These are phyloP conservation scores for Hirtodrosophila duncani DNA, from an alignment of 2,888 invertebrate species.

Conservation along the genomic window DNA sequence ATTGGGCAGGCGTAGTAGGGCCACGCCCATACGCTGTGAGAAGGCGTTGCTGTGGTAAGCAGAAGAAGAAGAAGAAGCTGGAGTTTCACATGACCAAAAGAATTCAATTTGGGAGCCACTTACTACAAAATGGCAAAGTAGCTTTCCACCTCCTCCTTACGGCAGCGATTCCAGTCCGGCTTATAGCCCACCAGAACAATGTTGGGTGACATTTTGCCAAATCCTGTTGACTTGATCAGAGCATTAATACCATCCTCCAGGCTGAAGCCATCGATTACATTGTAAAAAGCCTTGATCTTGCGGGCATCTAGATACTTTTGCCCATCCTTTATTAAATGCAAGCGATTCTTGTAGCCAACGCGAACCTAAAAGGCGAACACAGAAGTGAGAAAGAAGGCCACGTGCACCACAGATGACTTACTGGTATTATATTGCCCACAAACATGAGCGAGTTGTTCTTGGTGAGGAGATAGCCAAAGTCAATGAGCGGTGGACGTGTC, in stretches of 20 bases:
- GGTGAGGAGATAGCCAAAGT: slow-evolving; percentile 94
- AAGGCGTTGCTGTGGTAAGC: slow-evolving; percentile 87
- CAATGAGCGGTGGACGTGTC: slow-evolving; percentile 91
- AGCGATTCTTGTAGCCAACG: slow-evolving; percentile 83
- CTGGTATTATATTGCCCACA: slow-evolving; percentile 91
- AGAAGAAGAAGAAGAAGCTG: too few relatives aligned
- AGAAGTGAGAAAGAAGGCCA: neutral
- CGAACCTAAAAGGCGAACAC: slow-evolving; percentile 79
- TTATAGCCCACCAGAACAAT: slow-evolving; percentile 97
- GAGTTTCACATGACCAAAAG: neutral
- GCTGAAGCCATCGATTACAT: slow-evolving; percentile 85
- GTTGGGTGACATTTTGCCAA: slow-evolving; percentile 95
- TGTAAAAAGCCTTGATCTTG: slow-evolving; percentile 93
- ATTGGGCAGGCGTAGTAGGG: slow-evolving; percentile 89
- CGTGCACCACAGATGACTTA: slow-evolving; percentile 75
- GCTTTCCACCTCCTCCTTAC: slow-evolving; percentile 86
- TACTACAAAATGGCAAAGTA: slow-evolving; percentile 97
- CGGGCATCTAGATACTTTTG: slow-evolving; percentile 89
- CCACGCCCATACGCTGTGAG: slow-evolving; percentile 93
- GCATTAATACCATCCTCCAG: slow-evolving; percentile 90
- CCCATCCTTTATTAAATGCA: slow-evolving; percentile 82
- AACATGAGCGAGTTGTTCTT: slow-evolving; percentile 94
- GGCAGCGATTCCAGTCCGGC: slow-evolving; percentile 89
- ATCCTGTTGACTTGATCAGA: slow-evolving; percentile 90
- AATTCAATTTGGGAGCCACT: slow-evolving; percentile 78